Evolutionary conservation across 2,888 invertebrate species (phyloP), one percentile per base, ranked within the genome.

Genomic region (Mythimna lalbum): DNA sequence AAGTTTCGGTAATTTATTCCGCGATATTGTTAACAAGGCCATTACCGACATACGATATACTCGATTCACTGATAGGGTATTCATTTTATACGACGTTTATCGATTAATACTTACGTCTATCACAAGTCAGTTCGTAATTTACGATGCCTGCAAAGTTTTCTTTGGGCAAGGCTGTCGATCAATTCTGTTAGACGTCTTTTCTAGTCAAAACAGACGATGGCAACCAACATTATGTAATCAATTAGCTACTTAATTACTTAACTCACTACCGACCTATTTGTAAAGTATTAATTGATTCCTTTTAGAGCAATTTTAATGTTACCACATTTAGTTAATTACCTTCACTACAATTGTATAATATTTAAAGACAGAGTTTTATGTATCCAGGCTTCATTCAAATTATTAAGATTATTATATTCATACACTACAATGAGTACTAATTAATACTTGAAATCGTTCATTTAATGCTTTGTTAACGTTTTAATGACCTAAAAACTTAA

Each of bases 261-360:
- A 69, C 69, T 77, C 49, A 67, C 62, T 52, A 65, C 52, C 61
- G 53, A 75, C 52, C 43, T 71, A 66, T 78, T 83, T 61, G 55
- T 70, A 64, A 81, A 82, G 50, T 64, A 76, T 82, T 79, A 84
- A 84, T 77, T 77, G 70, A 71, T 73, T 77, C 59, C 73, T 80
- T 82, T 73, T 60, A 80, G 60, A 73, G 55, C 47, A 74, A 72
- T 69, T 68, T 82, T 77, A 69, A 73, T 80, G 57, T 70, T 52
- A 57, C 33, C 55, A 68, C 57, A 70, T 73, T 84, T 75, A 75
- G 23, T 68, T 76, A 70, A 71, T 71, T 69, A 62, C 60, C 43
- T 57, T 73, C 21, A 7, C 50, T 49, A 63, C 67, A 50, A 50
- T 78, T 78, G 56, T 76, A 59, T 55, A 63, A 50, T 31, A 12